Evolutionary conservation across 2,888 invertebrate genomes (phyloP).

Genomic region (Tachina fera): DNA sequence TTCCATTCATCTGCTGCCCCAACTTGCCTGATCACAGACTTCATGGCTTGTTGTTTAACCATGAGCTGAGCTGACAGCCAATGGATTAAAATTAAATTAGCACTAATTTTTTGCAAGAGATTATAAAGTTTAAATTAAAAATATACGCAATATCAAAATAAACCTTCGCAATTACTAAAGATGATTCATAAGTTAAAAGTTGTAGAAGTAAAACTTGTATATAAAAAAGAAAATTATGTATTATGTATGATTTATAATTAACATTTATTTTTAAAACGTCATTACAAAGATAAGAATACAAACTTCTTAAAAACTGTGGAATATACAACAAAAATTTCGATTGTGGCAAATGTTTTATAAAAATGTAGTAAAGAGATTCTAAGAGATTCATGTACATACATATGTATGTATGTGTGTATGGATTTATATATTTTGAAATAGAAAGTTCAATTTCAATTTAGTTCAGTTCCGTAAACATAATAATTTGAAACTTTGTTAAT

Average conservation of each 20-base stretch:
- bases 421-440: not conserved
- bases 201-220: conserved; percentile 23
- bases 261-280: not conserved
- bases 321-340: too few species aligned
- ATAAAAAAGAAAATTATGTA: conserved; percentile 10
- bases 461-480: conserved; percentile 15
- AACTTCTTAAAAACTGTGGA: too few species aligned
- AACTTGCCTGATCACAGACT: too few species aligned
- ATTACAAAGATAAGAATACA: too few species aligned
- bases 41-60: too few species aligned
- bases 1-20: too few species aligned
- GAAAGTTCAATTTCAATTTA: conserved; percentile 14
- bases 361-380: too few species aligned
- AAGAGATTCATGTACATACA: not conserved
- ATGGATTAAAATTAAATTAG: too few species aligned
- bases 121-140: conserved; percentile 4
- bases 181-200: conserved; percentile 14
- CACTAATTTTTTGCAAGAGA: too few species aligned
- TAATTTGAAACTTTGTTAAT: not conserved
- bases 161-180: not conserved
- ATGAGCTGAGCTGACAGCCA: too few species aligned
- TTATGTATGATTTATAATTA: conserved; percentile 12
- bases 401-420: not conserved
- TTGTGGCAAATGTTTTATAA: too few species aligned
- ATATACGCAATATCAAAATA: not conserved